Base-by-base conservation (phyloP, 2,888 invertebrate species). In the Epiperipatus broadwayi region DNA sequence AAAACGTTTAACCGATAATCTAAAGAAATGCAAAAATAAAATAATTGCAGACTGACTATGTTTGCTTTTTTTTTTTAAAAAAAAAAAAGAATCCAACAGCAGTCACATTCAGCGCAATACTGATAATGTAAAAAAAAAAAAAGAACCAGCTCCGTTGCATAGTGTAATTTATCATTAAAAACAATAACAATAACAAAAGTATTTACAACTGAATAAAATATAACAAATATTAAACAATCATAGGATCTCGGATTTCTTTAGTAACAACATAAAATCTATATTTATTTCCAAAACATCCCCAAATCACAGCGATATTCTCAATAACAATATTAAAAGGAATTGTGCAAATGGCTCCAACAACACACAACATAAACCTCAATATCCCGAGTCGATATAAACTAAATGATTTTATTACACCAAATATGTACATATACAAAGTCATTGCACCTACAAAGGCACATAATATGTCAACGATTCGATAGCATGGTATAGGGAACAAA, bases 211-310 rank as follows among this genome's bases (percentile, higher is more conserved):
- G n/a, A n/a, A n/a, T n/a, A n/a, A n/a, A n/a, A n/a, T n/a, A n/a
- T n/a, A n/a, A n/a, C n/a, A n/a, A n/a, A n/a, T n/a, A n/a, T 35
- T 41, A 45, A 20, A 45, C 45, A n/a, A 40, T 41, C 28, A 43
- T 7, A 31, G 41, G 34, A 39, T 46, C 43, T 44, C 48, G 47
- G 18, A 78, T 65, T 60, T 85, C 84, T 61, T 93, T 93, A 61
- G 87, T 83, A 37, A 93, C 91, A 52, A 93, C 78, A 61, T 91
- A 93, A 66, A 93, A 93, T 61, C 84, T 83, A 65, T 89, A 81
- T 64, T 93, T 93, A 54, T 85, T 80, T 12, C 87, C 85, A 49
- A 87, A 70, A 27, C 89, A 67, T 25, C 91, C 91, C 81, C 89
- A 85, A 46, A 91, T 71, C 22, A 91, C 87, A 40, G 89, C 89